Evolutionary conservation across 2,888 invertebrate species (phyloP).

Genomic region (Leptogaster cylindrica): DNA sequence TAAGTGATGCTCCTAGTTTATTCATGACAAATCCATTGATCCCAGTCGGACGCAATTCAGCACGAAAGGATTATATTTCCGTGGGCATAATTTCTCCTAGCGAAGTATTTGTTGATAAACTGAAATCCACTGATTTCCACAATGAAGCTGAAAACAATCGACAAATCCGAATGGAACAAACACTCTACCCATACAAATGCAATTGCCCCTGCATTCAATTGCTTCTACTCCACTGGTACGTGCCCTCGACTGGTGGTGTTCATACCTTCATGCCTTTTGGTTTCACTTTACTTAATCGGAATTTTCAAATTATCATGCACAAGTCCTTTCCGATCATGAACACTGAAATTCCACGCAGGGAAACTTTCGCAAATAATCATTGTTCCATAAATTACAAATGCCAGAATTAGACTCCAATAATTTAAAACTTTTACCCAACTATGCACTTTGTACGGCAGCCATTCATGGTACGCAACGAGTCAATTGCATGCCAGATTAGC

Average conservation of each 20-base stretch:
- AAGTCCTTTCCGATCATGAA: constrained; percentile 32
- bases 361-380: constrained; percentile 34
- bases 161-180: too few relatives aligned
- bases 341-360: constrained; percentile 23
- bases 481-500: constrained; percentile 31
- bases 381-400: constrained; percentile 44
- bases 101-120: too few relatives aligned
- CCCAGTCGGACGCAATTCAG: too few relatives aligned
- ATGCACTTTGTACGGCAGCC: constrained; percentile 29
- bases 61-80: too few relatives aligned
- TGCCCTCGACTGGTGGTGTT: background rate
- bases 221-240: background rate
- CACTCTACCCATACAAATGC: too few relatives aligned
- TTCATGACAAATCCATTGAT: too few relatives aligned
- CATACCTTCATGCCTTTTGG: background rate
- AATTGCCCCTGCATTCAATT: background rate
- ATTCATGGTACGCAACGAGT: constrained; percentile 24
- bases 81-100: too few relatives aligned
- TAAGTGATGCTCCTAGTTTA: too few relatives aligned
- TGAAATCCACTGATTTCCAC: too few relatives aligned
- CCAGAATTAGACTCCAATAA: constrained; percentile 42
- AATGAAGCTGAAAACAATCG: too few relatives aligned
- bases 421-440: constrained; percentile 44
- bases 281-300: constrained; percentile 30
- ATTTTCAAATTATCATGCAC: constrained; percentile 32